Conservation (phyloP, 2,797 vertebrate species). For the Kryptopterus vitreolus region DNA sequence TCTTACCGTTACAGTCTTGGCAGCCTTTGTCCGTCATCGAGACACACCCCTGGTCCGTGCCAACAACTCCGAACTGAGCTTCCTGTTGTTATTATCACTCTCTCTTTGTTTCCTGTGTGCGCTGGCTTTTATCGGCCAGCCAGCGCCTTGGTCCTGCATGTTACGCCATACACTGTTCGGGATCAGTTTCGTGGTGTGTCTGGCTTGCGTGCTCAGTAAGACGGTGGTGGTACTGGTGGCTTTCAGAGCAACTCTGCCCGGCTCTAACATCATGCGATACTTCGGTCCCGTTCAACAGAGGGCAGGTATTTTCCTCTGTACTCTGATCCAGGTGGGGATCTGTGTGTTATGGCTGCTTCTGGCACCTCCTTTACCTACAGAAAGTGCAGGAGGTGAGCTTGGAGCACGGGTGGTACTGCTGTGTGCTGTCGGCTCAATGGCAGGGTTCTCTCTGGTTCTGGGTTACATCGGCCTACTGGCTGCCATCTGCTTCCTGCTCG, state of each 20-base stretch:
- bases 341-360: constrained; percentile 59
- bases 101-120: constrained; percentile 59
- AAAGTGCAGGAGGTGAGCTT: constrained; percentile 51
- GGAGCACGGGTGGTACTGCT: constrained; percentile 65
- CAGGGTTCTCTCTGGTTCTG: constrained; percentile 66
- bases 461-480: constrained; percentile 67
- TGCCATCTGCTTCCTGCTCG: constrained; percentile 60
- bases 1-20: constrained; percentile 53
- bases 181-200: constrained; percentile 62
- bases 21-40: constrained; percentile 50
- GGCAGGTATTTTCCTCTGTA: constrained; percentile 58
- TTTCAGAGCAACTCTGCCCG: constrained; percentile 57
- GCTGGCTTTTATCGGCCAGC: constrained; percentile 56
- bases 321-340: constrained; percentile 63
- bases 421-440: constrained; percentile 66
- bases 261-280: constrained; percentile 58
- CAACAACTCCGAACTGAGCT: constrained; percentile 62
- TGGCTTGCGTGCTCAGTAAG: constrained; percentile 63
- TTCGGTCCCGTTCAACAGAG: constrained; percentile 62
- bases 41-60: constrained; percentile 58
- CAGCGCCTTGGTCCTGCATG: constrained; percentile 58
- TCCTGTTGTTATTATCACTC: constrained; percentile 60
- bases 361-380: constrained; percentile 54
- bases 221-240: constrained; percentile 62
- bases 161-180: constrained; percentile 62